Conservation (phyloP, 2,888 invertebrate species). For the Drosophila kuntzei region DNA sequence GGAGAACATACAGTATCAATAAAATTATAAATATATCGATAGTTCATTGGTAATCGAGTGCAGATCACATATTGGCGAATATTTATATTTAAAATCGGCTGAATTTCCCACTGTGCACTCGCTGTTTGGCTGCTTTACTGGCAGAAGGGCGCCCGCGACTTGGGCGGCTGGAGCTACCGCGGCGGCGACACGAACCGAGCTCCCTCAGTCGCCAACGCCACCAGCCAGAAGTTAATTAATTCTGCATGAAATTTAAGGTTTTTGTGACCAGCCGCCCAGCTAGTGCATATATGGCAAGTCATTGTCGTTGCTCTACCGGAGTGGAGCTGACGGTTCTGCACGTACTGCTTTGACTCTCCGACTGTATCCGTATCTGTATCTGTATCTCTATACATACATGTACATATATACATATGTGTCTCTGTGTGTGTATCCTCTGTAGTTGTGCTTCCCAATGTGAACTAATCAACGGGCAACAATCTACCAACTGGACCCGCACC, state of each 20-base stretch:
- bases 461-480: slow-evolving; percentile 77
- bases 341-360: slow-evolving; percentile 39
- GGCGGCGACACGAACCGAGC: slow-evolving; percentile 46
- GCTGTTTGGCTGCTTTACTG: slow-evolving; percentile 13
- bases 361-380: slow-evolving; percentile 22
- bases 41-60: neutral
- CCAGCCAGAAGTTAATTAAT: slow-evolving; percentile 82
- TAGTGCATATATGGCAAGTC: slow-evolving; percentile 74
- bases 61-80: neutral
- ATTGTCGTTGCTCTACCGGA: slow-evolving; percentile 58
- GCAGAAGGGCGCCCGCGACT: slow-evolving; percentile 57
- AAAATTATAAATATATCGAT: no score
- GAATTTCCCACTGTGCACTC: neutral
- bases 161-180: slow-evolving; percentile 67
- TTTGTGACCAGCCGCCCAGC: slow-evolving; percentile 48
- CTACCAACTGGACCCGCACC: slow-evolving; percentile 58
- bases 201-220: slow-evolving; percentile 47
- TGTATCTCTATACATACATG: neutral
- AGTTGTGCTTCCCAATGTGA: slow-evolving; percentile 37
- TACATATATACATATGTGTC: neutral
- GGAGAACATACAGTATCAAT: no score
- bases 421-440: slow-evolving; percentile 32
- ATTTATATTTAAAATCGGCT: neutral
- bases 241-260: slow-evolving; percentile 77
- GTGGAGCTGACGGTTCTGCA: slow-evolving; percentile 49